Evolutionary conservation across 1,140 invertebrate genomes (phyloP), one percentile per base, ranked within the genome.

Genomic region (Lutraria rhynchaena): DNA sequence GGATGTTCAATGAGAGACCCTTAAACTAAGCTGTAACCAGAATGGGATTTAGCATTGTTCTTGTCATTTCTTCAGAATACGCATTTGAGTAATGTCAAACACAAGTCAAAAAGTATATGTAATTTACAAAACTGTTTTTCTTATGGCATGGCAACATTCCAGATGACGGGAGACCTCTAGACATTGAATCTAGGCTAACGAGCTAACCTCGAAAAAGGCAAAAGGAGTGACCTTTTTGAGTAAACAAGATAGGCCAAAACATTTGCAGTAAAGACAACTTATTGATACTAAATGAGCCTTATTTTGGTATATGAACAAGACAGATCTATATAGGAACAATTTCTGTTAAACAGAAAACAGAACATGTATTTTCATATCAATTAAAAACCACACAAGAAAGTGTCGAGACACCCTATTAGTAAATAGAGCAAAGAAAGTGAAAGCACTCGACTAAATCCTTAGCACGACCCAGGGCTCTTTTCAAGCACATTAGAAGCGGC

Each of bases 31-130:
- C 22, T 76, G 15, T 22, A 84, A 27, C 75, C 85, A 15, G 82
- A 84, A 44, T 83, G 82, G 67, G 75, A 78, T 75, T 73, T 86
- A 61, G 57, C 41, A 53, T 53, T 29, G 58, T 77, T 35, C 67
- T 78, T 15, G 41, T 22, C 15, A 57, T 41, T 33, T 35, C 73
- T 17, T 27, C 70, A 51, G 73, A 78, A 17, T 33, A 60, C 0
- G 78, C 81, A 22, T 84, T 83, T 82, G 78, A 85, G 71, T 71
- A 51, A 53, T 85, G 55, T 35, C 24, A 46, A 46, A 55, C 24
- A 58, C 57, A 63, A 17, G 3, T 5, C 29, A 80, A 5, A 81
- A 81, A n/a, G n/a, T n/a, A 73, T 51, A 35, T 74, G n/a, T 55
- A 15, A 75, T 71, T 65, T 75, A 29, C 22, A 83, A 80, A 55